Evolutionary conservation across 2,113 vertebrate species (phyloP), one percentile per base, ranked within the genome.

Genomic region (Elanus axillaris): DNA sequence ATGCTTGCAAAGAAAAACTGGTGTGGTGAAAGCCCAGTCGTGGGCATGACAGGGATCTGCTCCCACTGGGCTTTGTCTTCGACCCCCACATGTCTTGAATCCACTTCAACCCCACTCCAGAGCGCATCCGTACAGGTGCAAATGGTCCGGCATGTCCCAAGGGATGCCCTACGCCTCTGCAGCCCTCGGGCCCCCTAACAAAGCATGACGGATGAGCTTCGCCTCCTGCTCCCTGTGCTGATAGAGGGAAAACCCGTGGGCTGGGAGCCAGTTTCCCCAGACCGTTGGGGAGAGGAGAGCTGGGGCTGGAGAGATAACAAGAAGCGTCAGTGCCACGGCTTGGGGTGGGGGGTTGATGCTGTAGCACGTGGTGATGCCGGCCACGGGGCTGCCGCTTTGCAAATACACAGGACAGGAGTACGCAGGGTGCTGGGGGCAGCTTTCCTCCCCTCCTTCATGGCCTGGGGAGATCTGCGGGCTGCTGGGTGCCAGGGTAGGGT

Each of bases 251-350:
- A 95, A 91, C 63, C 88, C 64, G 0, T 0, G 38, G 93, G 96
- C 96, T 50, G 55, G 76, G 72, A 94, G 95, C 93, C 95, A 93
- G 53, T 13, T 82, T 66, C 69, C 86, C 47, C 6, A 29, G 72
- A 32, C 95, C 72, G 96, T 96, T 97, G 94, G 95, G 91, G 95
- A 94, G 93, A 80, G 72, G 92, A 96, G 83, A 55, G 94, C 93
- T 83, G 68, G 94, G 83, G 73, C 83, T 12, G 79, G 47, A 43
- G 68, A 96, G 96, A 97, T 97, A 97, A 97, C 10, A 27, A 86
- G 93, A 62, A 23, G 59, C 21, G 2, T 2, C 7, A 0, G 71
- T 77, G 95, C 45, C 88, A 79, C 60, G 88, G 85, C 81, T 32
- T 11, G 40, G 62, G 76, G 79, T 18, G 67, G 23, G 53, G 45